Evolutionary conservation across 2,113 vertebrate genomes (phyloP).

Genomic region (Microcebus ravelobensis): DNA sequence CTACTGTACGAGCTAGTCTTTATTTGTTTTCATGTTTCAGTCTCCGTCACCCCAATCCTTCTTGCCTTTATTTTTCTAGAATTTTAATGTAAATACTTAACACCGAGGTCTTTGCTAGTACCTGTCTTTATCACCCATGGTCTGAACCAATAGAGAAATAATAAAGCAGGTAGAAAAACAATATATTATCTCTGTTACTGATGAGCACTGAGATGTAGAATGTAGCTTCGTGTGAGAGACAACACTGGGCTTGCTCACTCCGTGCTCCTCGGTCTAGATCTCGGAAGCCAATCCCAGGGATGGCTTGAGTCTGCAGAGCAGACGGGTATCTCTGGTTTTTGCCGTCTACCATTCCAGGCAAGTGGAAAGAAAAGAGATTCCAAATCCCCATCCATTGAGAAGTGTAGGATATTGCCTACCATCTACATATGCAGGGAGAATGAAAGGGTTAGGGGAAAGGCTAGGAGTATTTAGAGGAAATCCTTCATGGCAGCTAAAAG

Average conservation of each 20-base stretch:
- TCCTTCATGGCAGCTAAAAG: not conserved
- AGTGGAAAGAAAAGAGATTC: not conserved
- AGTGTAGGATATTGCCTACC: not conserved
- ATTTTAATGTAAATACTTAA: constrained; percentile 42
- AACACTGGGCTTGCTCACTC: not conserved
- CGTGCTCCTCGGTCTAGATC: not conserved
- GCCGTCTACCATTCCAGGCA: not conserved
- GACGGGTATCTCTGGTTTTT: not conserved
- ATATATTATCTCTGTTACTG: not conserved
- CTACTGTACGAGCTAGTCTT: not conserved
- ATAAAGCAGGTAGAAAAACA: not conserved
- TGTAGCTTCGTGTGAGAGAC: not conserved
- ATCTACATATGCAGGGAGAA: not conserved
- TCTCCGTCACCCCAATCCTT: not conserved
- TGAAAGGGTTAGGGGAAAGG: not conserved
- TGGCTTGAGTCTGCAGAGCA: not conserved
- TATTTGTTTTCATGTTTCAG: not conserved
- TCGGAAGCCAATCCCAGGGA: not conserved
- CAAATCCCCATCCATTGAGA: not conserved
- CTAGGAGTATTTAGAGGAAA: not conserved
- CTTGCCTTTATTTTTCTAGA: constrained; percentile 7
- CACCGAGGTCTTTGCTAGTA: not conserved
- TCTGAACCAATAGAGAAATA: constrained; percentile 30
- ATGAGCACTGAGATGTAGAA: not conserved
- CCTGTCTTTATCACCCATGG: not conserved